phyloP scores from a whole-genome alignment of 2,797 vertebrate genomes.

The Xenentodon cancila region DNA sequence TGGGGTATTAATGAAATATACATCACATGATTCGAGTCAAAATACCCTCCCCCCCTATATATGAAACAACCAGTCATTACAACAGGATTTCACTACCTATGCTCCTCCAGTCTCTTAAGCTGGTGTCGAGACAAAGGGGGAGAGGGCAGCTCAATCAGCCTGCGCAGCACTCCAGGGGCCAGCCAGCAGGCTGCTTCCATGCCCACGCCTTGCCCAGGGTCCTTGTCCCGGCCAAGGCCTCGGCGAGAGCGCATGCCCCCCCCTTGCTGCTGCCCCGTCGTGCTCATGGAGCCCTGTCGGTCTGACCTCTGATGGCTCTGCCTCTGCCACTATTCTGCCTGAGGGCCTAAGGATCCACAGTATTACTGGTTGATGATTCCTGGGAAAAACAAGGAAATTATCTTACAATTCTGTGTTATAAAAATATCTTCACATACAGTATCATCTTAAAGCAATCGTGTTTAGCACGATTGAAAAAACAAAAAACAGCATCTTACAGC shows the following conservation, averaged over 20 bases:
- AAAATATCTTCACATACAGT: background rate
- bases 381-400: background rate
- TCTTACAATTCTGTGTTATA: background rate
- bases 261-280: slow-evolving; percentile 77
- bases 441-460: no score
- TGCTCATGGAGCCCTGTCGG: slow-evolving; percentile 84
- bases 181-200: slow-evolving; percentile 83
- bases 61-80: no score
- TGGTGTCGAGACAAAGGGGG: slow-evolving; percentile 93
- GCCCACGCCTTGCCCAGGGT: slow-evolving; percentile 79
- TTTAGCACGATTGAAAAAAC: no score
- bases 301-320: slow-evolving; percentile 54
- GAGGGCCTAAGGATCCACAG: slow-evolving; percentile 64
- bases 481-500: no score
- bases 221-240: slow-evolving; percentile 84
- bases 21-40: no score
- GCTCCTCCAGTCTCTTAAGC: slow-evolving; percentile 95
- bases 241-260: slow-evolving; percentile 86
- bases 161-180: slow-evolving; percentile 83
- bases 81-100: slow-evolving; percentile 72
- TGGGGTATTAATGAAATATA: no score
- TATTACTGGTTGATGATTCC: slow-evolving; percentile 36
- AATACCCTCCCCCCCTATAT: no score
- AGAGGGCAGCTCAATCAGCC: slow-evolving; percentile 90
- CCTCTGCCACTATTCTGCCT: slow-evolving; percentile 70